Base-by-base conservation (phyloP, 2,888 invertebrate genomes). In the Cryptocephalus moraei region DNA sequence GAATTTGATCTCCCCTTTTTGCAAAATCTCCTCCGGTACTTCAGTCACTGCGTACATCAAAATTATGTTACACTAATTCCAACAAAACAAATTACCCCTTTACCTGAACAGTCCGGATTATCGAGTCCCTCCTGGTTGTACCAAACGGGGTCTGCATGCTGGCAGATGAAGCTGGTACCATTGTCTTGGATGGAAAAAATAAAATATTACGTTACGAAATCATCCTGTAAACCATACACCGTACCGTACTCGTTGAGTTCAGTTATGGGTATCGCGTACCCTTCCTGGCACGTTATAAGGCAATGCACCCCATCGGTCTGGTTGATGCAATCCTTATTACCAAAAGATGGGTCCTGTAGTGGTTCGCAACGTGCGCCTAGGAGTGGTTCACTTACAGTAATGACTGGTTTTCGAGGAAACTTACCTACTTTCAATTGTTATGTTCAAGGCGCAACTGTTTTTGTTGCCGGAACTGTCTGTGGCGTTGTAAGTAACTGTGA, bases 381-480 rank as follows among this genome's bases (percentile, higher is more conserved):
- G n/a, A n/a, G n/a, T n/a, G n/a, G n/a, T n/a, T n/a, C n/a, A n/a
- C n/a, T n/a, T 40, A 22, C 6, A 32, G 31, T 38, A 32, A 31
- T 40, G 39, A 39, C 36, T 33, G 11, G 12, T 36, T 36, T 9
- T 6, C 10, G 33, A 13, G 4, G 36, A 13, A 33, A 38, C 14
- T 13, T 43, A 36, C 52, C 56, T 62, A 78, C 79, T 75, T 71
- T 78, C 74, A 1, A 84, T 74, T 9, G 75, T 77, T 44, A 84
- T 73, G 56, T 75, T 77, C 39, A 84, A 69, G 13, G 69, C 58
- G 58, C 84, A 84, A 10, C 65, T 71, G 42, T 74, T 79, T 11
- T 67, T 71, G 59, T 84, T 84, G 41, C 75, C 74, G 14, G 73
- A 76, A 11, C 66, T 59, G 62, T 84, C 84, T 10, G 63, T 70